phyloP scores from a whole-genome alignment of 2,888 invertebrate genomes.

The Prosapia bicincta region DNA sequence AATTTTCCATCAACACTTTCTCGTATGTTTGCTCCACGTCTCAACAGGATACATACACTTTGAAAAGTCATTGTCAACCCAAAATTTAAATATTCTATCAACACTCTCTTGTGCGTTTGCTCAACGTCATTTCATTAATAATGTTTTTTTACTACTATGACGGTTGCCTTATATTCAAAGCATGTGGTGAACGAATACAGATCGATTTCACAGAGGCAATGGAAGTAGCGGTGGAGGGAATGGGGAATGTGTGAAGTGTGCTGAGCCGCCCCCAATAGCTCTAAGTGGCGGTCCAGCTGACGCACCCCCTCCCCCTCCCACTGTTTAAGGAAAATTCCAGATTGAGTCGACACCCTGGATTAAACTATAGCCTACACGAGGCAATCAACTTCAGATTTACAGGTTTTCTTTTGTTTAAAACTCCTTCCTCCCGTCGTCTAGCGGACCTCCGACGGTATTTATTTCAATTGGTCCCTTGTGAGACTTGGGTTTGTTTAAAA shows the following conservation, averaged over 20 bases:
- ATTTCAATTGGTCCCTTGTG: no score
- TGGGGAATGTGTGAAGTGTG: not conserved
- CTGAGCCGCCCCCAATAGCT: not conserved
- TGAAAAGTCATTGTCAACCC: no score
- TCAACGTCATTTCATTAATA: no score
- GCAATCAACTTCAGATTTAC: not conserved
- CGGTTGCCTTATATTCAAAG: not conserved
- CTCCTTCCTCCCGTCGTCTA: no score
- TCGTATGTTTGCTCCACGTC: no score
- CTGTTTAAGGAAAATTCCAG: slow-evolving; percentile 2
- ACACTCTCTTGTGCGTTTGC: no score
- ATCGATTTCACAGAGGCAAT: not conserved
- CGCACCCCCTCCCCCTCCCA: not conserved
- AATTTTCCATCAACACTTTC: no score
- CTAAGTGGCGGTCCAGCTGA: not conserved
- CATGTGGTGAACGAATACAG: not conserved
- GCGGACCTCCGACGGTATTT: no score
- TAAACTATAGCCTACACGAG: not conserved
- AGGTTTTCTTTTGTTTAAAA: not conserved
- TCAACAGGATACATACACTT: no score
- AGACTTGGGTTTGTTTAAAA: no score
- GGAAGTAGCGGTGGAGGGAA: not conserved
- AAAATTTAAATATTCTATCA: no score
- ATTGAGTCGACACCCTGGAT: not conserved
- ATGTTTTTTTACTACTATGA: no score